Evolutionary conservation across 2,113 vertebrate genomes (phyloP), one percentile per base, ranked within the genome.

Genomic region (Limanda limanda): DNA sequence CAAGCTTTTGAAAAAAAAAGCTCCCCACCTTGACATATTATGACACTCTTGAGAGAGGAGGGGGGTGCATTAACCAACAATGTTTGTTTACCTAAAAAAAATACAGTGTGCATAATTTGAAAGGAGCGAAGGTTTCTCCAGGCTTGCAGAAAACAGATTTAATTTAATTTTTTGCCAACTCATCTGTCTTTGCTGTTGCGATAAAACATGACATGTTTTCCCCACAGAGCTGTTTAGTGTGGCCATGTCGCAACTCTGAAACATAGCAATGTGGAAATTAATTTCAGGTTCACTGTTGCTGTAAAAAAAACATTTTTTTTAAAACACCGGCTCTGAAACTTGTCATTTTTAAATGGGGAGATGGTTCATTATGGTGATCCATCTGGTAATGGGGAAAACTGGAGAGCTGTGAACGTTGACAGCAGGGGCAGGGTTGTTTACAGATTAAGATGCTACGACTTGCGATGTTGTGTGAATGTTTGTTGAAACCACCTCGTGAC

Each of bases 11-110:
- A 60, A 68, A 86, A 7, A 7, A 27, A 1, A 87, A 81, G 64
- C 71, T 54, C 27, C 84, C 81, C 81, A 82, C 87, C 81, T 84
- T 82, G 79, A 86, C 80, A 79, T 89, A 91, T 88, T 81, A 83
- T 63, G 76, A 76, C 77, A 74, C 74, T 81, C 60, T 74, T 15
- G 35, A 8, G 11, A 13, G 7, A 42, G 62, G 74, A 78, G 55
- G 48, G 48, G 60, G 81, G 62, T 70, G 78, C 59, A 47, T 86
- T 85, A 84, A 74, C 79, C 74, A 83, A 81, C 63, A 73, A 9
- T 68, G 57, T 86, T 85, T 85, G 78, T 84, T 83, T 87, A 71
- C 77, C 71, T 64, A 64, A 83, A 87, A 85, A 83, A 85, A 78
- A 85, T 54, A 71, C 10, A 42, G 11, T 13, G 72, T 56, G 48